These are phyloP conservation scores for Yoshiicerus persimilis DNA, from an alignment of 1,140 invertebrate genomes.

Conservation along the genomic window DNA sequence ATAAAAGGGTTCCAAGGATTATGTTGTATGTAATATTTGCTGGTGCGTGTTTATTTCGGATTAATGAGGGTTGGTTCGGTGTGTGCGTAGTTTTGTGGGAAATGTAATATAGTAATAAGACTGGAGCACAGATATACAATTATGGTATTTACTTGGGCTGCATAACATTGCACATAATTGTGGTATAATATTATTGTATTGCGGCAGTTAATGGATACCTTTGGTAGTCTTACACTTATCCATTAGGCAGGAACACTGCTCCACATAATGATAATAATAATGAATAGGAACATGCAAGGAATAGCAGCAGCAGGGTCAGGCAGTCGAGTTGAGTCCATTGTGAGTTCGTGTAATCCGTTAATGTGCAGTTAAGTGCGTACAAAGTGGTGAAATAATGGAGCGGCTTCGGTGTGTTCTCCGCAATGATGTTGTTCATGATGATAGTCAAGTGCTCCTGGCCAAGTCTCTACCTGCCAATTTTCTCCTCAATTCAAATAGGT, in stretches of 20 bases:
- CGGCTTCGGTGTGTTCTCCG: not conserved
- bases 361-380: slow-evolving; percentile 9
- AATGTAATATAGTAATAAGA: not conserved
- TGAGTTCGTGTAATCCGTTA: not conserved
- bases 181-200: not conserved
- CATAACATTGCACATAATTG: not conserved
- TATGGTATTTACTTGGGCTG: not conserved
- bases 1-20: not conserved
- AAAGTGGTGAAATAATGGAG: slow-evolving; percentile 18
- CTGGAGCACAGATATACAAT: not conserved
- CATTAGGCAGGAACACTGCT: not conserved
- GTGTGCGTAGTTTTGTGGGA: not conserved
- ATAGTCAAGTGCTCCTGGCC: slow-evolving; percentile 34
- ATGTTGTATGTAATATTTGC: not conserved
- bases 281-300: slow-evolving; percentile 17
- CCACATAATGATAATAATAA: slow-evolving; percentile 8
- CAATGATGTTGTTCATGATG: slow-evolving; percentile 19
- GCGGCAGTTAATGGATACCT: not conserved
- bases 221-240: not conserved
- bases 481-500: slow-evolving; percentile 34
- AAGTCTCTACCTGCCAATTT: slow-evolving; percentile 41
- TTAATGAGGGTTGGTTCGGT: not conserved
- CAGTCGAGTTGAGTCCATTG: not conserved
- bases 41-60: slow-evolving; percentile 5
- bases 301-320: not conserved